Evolutionary conservation across 2,113 vertebrate species (phyloP).

Genomic region (Lycaon pictus): DNA sequence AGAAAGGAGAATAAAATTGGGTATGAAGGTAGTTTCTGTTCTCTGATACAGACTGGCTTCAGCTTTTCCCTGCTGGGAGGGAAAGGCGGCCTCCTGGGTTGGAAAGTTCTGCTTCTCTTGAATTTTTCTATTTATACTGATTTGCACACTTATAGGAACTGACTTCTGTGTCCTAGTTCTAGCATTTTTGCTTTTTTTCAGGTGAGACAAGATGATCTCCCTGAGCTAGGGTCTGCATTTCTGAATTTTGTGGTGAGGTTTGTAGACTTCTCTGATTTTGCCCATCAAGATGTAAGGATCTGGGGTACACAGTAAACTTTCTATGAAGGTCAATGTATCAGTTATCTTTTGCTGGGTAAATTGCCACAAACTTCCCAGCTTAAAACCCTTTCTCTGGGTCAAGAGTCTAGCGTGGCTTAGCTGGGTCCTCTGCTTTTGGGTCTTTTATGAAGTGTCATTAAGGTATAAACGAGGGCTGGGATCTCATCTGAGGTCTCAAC

Average conservation of each 20-base stretch:
- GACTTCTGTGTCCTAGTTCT: slow-evolving; percentile 66
- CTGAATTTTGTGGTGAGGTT: neutral
- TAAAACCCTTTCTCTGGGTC: neutral
- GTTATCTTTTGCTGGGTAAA: neutral
- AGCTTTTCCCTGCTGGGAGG: slow-evolving; percentile 33
- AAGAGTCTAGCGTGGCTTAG: neutral
- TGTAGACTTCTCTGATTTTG: neutral
- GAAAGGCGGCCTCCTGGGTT: neutral
- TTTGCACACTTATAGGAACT: neutral
- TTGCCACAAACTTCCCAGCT: neutral
- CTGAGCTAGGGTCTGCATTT: slow-evolving; percentile 6
- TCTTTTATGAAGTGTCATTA: neutral
- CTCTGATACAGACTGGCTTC: neutral
- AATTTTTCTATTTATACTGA: slow-evolving; percentile 71
- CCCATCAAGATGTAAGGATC: neutral
- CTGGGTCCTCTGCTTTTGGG: neutral
- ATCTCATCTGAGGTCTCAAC: neutral
- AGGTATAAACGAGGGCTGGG: neutral
- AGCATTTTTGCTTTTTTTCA: neutral
- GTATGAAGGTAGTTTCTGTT: slow-evolving; percentile 58
- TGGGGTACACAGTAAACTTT: neutral
- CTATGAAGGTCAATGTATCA: neutral
- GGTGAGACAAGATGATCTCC: neutral
- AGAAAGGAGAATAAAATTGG: slow-evolving; percentile 43
- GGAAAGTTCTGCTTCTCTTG: slow-evolving; percentile 50